phyloP scores from a whole-genome alignment of 2,888 invertebrate genomes.

The Perizoma affinitatum region DNA sequence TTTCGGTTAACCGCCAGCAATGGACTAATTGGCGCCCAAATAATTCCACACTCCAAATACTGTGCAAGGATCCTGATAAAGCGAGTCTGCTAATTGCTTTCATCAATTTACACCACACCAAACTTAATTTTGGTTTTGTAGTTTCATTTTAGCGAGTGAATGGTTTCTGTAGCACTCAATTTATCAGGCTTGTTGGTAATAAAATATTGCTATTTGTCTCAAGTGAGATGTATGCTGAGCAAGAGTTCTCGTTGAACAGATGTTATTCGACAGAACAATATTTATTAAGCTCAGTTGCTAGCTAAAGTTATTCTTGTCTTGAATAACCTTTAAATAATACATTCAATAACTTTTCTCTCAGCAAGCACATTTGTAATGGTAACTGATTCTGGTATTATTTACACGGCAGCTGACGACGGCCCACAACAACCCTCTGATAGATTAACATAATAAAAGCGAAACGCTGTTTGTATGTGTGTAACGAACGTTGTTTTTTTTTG shows the following conservation, averaged over 20 bases:
- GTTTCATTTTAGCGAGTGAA: constrained; percentile 12
- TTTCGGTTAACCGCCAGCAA: constrained; percentile 5
- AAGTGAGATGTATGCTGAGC: constrained; percentile 1
- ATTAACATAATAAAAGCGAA: constrained; percentile 32
- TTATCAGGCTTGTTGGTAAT: constrained; percentile 8
- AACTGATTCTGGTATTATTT: constrained; percentile 19
- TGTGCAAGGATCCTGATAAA: constrained; percentile 21
- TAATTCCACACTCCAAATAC: constrained; percentile 17
- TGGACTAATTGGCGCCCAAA: constrained; percentile 18
- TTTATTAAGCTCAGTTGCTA: constrained; percentile 3
- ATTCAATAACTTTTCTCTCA: not conserved
- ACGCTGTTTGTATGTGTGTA: constrained; percentile 22
- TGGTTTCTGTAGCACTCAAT: constrained; percentile 1
- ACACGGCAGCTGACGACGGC: constrained; percentile 18
- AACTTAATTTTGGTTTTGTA: constrained; percentile 19
- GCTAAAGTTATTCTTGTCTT: not conserved
- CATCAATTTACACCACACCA: constrained; percentile 22
- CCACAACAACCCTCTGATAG: constrained; percentile 19
- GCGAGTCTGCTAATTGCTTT: constrained; percentile 19
- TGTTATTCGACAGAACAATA: constrained; percentile 5
- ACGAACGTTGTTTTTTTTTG: constrained; percentile 20
- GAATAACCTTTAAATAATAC: not conserved
- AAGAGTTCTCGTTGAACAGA: constrained; percentile 14
- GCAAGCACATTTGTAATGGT: constrained; percentile 11
- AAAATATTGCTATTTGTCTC: constrained; percentile 10